Evolutionary conservation across 2,113 vertebrate genomes (phyloP), one percentile per base, ranked within the genome.

Genomic region (Crotalus horridus): DNA sequence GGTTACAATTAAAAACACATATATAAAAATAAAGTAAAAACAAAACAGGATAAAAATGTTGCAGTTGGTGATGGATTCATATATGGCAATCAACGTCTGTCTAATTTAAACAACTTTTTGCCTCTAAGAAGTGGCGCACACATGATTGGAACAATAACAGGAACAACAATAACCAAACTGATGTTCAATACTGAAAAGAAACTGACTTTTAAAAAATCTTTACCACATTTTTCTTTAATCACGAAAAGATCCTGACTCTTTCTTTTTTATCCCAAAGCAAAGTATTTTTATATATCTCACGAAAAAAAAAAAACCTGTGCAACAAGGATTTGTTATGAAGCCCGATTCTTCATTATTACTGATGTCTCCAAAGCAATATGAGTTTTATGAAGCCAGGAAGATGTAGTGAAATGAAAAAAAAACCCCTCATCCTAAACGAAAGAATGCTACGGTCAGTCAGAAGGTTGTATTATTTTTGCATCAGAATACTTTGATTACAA

Each of bases 181-280:
- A 51, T 51, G 8, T 51, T 51, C 56, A 64, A 64, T n/a, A 39
- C 21, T 64, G n/a, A 39, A 17, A 8, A 61, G 0, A 53, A 29
- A 1, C 2, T 1, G 23, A 29, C 69, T 29, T 90, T 33, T 23
- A 33, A 90, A 8, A 10, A 29, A 53, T 85, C 4, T 61, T 46
- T 51, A 23, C 6, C 69, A 39, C 69, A 81, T 39, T 81, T 61
- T 74, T 54, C 12, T 56, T 59, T 55, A 93, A 23, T 61, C 26
- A 87, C 89, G 89, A 94, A 39, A 29, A 53, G 95, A 92, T 93
- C 94, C 91, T 29, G n/a, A 85, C 74, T 94, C 33, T 33, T 81
- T 94, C 93, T 93, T 0, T 20, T 59, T 95, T 91, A 94, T 94
- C 91, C 90, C 94, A 17, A 4, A 85, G 92, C 86, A 95, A 95